Percentiles rank a stretch among this genome's conserved stretches.
phyloP scores from a whole-genome alignment of 1,140 invertebrate species.

The Pectinophora gossypiella region DNA sequence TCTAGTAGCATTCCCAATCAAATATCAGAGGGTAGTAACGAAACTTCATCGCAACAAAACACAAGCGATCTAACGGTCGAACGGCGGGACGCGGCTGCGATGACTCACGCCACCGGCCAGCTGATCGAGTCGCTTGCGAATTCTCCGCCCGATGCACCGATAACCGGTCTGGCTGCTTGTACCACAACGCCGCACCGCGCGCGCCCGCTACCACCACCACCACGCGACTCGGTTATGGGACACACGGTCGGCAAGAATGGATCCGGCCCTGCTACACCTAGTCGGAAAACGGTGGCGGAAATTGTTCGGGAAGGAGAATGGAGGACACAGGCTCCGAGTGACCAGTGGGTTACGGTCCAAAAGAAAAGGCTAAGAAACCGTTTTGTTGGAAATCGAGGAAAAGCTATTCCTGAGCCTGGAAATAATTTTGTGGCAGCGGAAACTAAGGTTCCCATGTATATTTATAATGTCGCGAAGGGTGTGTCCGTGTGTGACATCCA shows the following conservation, averaged over 20 bases:
- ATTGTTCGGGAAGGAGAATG: conserved; percentile 4
- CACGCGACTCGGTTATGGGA: too few species aligned
- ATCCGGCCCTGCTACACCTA: background rate
- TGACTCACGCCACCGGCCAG: background rate
- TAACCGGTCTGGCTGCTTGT: too few species aligned
- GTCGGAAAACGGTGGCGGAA: background rate
- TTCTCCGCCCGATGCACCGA: too few species aligned
- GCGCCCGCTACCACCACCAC: too few species aligned
- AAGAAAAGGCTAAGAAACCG: conserved; percentile 1
- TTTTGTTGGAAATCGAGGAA: conserved; percentile 6
- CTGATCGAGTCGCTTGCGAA: background rate
- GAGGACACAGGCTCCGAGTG: background rate
- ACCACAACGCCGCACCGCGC: too few species aligned
- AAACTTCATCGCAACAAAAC: too few species aligned
- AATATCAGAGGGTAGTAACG: background rate
- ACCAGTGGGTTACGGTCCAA: conserved; percentile 5
- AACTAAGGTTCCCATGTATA: background rate
- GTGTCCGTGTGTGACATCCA: background rate
- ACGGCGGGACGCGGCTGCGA: background rate
- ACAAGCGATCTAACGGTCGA: background rate
- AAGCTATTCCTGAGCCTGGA: background rate
- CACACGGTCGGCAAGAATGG: background rate
- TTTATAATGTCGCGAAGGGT: conserved; percentile 9
- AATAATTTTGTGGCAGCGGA: conserved; percentile 7
- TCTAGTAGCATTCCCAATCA: too few species aligned